A percentile compares a stretch with the other conserved stretches of the same genome.
Evolutionary conservation across 2,113 vertebrate species (phyloP).

Genomic region (Corvus hawaiiensis): DNA sequence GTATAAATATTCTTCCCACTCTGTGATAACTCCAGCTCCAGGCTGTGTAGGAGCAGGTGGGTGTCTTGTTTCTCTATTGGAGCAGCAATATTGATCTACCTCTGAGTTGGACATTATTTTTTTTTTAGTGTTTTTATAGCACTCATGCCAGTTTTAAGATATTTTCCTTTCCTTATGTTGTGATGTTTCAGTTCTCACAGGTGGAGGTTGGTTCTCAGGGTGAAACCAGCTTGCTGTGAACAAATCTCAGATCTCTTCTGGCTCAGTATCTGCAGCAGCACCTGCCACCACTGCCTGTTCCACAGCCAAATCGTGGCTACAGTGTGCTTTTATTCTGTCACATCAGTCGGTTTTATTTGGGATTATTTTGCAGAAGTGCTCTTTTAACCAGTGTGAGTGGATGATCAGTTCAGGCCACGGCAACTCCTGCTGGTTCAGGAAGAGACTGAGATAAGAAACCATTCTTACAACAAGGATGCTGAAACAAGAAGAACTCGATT

Average conservation of each 20-base stretch:
- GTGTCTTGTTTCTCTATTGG: not conserved
- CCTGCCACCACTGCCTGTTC: not conserved
- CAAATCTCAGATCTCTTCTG: not conserved
- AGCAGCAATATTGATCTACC: not conserved
- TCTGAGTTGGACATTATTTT: not conserved
- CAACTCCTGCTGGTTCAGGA: not conserved
- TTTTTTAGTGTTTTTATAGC: not conserved
- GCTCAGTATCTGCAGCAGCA: not conserved
- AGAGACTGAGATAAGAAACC: not conserved
- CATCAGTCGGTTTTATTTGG: not conserved
- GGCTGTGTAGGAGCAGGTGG: accelerated
- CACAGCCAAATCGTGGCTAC: not conserved
- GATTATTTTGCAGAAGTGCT: not conserved
- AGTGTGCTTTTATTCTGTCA: not conserved
- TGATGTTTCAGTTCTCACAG: not conserved
- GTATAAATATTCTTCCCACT: not conserved
- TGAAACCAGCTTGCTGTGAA: not conserved
- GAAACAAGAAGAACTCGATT: not conserved
- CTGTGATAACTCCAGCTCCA: not conserved
- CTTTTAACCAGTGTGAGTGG: not conserved
- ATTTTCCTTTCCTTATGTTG: not conserved
- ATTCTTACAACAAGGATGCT: not conserved
- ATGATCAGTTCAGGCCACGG: not conserved
- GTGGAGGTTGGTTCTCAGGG: not conserved
- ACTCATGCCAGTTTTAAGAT: not conserved